Evolutionary conservation across 2,888 invertebrate species (phyloP), one percentile per base, ranked within the genome.

Genomic region (Endomychus coccineus): DNA sequence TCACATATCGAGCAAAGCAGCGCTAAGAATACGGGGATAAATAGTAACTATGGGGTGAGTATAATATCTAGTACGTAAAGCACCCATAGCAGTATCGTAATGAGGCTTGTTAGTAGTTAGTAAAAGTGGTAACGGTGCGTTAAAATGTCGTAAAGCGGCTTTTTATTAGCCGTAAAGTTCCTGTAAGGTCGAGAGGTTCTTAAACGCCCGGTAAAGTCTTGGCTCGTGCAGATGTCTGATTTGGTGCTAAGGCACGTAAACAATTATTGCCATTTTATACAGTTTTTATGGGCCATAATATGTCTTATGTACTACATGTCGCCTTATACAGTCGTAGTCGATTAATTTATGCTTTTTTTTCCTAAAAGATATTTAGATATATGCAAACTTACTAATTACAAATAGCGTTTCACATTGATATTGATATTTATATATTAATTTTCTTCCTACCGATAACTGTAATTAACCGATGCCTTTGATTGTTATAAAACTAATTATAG

Each of bases 71-170:
- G 52, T 51, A 55, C 55, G 54, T 54, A 52, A 54, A 55, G 57
- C 52, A 55, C 58, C 58, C 57, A 58, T 58, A 54, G 52, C 50
- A 50, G 54, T 58, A 60, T 63, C 62, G 60, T 62, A 63, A 63
- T 62, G 62, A 63, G 59, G 55, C 62, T 61, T 61, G 62, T 62
- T 62, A 59, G 61, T 62, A 62, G 62, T 63, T 62, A 61, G 61
- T 61, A 60, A 61, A 61, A 62, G 63, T 63, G 61, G 61, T 61
- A 60, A 63, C 58, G 62, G 58, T 56, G 54, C 61, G 61, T 63
- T 62, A 62, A 64, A 64, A 63, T 58, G 62, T 60, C 61, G 61
- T 64, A 64, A 64, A 62, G 58, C 60, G 58, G 60, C 61, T 62
- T 63, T 64, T 64, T 64, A 64, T 62, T 60, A 61, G 59, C 58